These are phyloP conservation scores for Euspilapteryx auroguttella DNA, from an alignment of 2,888 invertebrate species.

Conservation along the genomic window DNA sequence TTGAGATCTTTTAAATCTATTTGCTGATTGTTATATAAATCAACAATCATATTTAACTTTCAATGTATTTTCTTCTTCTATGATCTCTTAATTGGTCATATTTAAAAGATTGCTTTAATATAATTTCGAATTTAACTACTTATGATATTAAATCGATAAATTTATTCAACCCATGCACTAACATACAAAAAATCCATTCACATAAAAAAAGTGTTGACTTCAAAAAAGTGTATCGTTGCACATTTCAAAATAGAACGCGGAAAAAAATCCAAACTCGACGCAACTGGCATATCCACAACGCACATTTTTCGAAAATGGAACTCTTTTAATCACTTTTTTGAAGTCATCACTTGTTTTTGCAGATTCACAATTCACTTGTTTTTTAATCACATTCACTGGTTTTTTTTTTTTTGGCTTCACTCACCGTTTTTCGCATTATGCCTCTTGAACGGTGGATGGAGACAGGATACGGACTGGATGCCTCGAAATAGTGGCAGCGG, in stretches of 20 bases:
- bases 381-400: slow-evolving; percentile 1
- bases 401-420: slow-evolving; percentile 12
- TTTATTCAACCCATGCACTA: background rate
- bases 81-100: no score
- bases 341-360: slow-evolving; percentile 40
- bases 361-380: slow-evolving; percentile 21
- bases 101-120: no score
- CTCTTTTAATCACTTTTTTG: slow-evolving; percentile 30
- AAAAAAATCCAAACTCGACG: no score
- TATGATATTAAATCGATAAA: no score
- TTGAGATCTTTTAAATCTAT: no score
- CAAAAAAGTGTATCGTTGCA: slow-evolving; percentile 40
- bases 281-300: no score
- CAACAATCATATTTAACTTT: no score
- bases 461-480: slow-evolving; percentile 57
- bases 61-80: no score
- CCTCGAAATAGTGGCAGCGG: slow-evolving; percentile 30
- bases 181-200: background rate
- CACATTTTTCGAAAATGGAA: no score
- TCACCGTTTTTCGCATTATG: slow-evolving; percentile 54
- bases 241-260: no score
- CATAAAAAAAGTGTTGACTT: slow-evolving; percentile 23
- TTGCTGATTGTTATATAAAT: no score
- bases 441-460: slow-evolving; percentile 48
- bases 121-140: no score